Percentiles rank a stretch among this genome's conserved stretches.
phyloP scores from a whole-genome alignment of 2,113 vertebrate genomes.

The Sitta europaea region DNA sequence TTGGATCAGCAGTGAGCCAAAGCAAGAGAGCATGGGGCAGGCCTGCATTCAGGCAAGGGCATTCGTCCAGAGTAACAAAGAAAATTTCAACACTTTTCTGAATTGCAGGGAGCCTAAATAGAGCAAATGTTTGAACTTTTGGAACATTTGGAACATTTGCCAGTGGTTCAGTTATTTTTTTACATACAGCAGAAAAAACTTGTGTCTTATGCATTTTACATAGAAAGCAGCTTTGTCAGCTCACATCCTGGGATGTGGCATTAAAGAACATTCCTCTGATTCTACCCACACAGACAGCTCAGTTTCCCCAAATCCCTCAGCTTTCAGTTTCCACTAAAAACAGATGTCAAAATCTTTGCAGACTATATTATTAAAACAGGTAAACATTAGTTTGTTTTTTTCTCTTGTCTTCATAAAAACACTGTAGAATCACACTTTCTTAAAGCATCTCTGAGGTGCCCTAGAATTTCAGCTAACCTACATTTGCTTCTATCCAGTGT shows the following conservation, averaged over 20 bases:
- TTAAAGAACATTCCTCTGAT: not conserved
- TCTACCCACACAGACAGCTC: not conserved
- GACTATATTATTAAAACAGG: not conserved
- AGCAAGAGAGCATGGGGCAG: not conserved
- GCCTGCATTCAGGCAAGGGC: not conserved
- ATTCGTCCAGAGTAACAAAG: not conserved
- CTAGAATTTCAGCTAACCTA: not conserved
- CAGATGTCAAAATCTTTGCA: constrained; percentile 5
- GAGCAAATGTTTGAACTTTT: not conserved
- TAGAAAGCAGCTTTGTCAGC: not conserved
- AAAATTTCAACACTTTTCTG: not conserved
- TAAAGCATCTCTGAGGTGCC: not conserved
- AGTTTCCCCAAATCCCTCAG: not conserved
- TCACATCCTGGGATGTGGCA: not conserved
- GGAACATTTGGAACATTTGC: not conserved
- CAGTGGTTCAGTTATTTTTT: not conserved
- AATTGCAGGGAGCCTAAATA: not conserved
- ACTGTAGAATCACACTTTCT: not conserved
- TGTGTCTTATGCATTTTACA: not conserved
- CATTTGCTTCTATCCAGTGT: not conserved
- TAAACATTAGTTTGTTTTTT: constrained; percentile 1
- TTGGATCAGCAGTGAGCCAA: not conserved
- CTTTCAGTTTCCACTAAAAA: constrained; percentile 12
- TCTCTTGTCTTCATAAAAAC: not conserved
- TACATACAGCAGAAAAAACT: not conserved